Evolutionary conservation across 2,113 vertebrate genomes (phyloP).

Genomic region (Esox niger): DNA sequence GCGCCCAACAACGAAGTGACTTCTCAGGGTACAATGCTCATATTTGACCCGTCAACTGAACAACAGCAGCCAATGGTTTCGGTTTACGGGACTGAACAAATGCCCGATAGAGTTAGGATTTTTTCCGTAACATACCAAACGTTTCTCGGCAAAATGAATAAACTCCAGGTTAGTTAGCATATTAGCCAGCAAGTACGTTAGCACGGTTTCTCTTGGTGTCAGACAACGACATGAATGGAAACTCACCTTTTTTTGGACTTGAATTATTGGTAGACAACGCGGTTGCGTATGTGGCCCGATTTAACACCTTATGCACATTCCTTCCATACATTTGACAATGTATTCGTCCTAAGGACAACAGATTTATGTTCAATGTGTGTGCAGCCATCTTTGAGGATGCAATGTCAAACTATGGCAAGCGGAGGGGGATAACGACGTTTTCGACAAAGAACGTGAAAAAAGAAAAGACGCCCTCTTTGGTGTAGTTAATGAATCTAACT

Average conservation of each 20-base stretch:
- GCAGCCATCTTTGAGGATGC: conserved; percentile 65
- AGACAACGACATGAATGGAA: neutral
- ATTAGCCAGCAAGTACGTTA: neutral
- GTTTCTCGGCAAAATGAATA: too few species aligned
- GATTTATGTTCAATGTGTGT: conserved; percentile 14
- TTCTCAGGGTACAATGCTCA: too few species aligned
- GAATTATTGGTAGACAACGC: conserved; percentile 10
- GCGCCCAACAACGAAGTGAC: too few species aligned
- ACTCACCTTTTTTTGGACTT: conserved; percentile 48
- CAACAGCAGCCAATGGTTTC: too few species aligned
- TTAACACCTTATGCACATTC: neutral
- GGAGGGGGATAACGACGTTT: conserved; percentile 14
- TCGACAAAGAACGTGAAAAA: neutral
- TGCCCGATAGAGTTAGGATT: too few species aligned
- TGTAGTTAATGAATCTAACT: neutral
- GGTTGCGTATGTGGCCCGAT: conserved; percentile 39
- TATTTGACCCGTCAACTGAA: too few species aligned
- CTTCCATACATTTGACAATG: conserved; percentile 29
- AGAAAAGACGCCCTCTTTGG: neutral
- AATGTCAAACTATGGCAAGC: conserved; percentile 30
- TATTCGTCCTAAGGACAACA: conserved; percentile 56
- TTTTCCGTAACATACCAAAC: too few species aligned
- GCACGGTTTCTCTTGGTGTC: neutral
- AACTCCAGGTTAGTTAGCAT: neutral
- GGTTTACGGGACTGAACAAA: too few species aligned